These are phyloP conservation scores for Eospalax fontanierii DNA, from an alignment of 2,797 vertebrate genomes.

Conservation along the genomic window DNA sequence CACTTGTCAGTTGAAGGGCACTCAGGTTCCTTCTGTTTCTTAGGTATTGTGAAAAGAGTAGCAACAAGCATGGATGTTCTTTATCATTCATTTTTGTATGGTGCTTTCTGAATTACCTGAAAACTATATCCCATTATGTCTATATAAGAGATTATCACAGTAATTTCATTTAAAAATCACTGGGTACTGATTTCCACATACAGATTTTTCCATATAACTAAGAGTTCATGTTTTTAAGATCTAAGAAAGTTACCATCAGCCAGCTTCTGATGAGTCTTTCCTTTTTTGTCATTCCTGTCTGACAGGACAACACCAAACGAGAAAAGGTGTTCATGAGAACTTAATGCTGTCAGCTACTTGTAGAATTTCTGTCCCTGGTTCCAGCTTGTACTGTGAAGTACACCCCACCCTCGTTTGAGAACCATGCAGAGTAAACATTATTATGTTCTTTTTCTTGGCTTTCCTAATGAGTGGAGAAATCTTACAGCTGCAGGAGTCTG, in stretches of 20 bases:
- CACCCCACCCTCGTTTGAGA: not conserved
- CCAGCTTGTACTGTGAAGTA: not conserved
- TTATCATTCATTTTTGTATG: conserved; percentile 1
- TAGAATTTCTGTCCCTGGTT: conserved; percentile 21
- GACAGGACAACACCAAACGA: conserved; percentile 20
- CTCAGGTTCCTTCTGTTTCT: too few species aligned
- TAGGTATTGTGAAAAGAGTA: too few species aligned
- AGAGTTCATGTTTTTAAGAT: not conserved
- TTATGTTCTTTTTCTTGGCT: conserved; percentile 66
- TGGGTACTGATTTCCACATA: not conserved
- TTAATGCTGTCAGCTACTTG: not conserved
- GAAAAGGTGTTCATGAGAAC: not conserved
- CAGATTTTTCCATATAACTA: not conserved
- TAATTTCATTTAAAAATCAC: conserved; percentile 42
- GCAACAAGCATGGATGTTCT: not conserved
- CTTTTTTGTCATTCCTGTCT: conserved; percentile 43
- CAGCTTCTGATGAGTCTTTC: conserved; percentile 51
- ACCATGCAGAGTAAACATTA: not conserved
- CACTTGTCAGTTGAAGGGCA: too few species aligned
- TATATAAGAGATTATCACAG: not conserved
- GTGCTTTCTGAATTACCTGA: conserved; percentile 46
- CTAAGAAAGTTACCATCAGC: conserved; percentile 26
- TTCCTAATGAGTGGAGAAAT: conserved; percentile 69
- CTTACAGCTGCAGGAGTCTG: conserved; percentile 43
- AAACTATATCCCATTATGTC: conserved; percentile 28